phyloP scores from a whole-genome alignment of 2,113 vertebrate genomes.

The Potamarius usumacintae region DNA sequence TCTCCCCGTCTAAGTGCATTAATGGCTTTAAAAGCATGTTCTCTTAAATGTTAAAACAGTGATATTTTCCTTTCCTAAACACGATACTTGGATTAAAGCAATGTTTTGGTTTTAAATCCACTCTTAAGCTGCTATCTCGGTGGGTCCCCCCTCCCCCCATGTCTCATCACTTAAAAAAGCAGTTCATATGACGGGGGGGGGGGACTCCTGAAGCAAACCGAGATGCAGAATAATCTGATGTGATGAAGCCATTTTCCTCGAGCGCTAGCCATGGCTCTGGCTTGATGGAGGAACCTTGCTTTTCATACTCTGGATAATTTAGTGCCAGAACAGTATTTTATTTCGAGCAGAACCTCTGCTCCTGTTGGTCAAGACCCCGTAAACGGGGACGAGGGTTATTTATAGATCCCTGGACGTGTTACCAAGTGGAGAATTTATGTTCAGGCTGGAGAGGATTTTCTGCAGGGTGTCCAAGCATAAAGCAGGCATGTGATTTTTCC shows the following conservation, averaged over 20 bases:
- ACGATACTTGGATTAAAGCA: neutral
- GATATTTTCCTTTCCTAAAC: neutral
- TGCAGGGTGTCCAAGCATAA: neutral
- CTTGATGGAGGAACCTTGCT: neutral
- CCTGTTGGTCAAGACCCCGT: neutral
- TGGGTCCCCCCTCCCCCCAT: neutral
- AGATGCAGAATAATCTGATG: no score
- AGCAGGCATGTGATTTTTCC: no score
- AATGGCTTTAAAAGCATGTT: slow-evolving; percentile 18
- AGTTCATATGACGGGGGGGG: neutral
- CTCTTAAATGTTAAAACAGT: neutral
- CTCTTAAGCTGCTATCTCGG: neutral
- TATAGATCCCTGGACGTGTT: neutral
- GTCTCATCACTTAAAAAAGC: neutral
- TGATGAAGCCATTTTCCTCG: neutral
- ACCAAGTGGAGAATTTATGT: neutral
- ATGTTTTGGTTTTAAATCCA: neutral
- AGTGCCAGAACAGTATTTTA: neutral
- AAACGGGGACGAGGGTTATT: neutral
- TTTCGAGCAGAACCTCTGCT: neutral
- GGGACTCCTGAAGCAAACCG: neutral
- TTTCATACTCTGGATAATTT: neutral
- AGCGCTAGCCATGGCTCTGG: neutral
- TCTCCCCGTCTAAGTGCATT: neutral
- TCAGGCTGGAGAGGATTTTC: neutral